These are phyloP conservation scores for Phrynocephalus guinanensis DNA, from an alignment of 2,797 vertebrate genomes.

Conservation along the genomic window DNA sequence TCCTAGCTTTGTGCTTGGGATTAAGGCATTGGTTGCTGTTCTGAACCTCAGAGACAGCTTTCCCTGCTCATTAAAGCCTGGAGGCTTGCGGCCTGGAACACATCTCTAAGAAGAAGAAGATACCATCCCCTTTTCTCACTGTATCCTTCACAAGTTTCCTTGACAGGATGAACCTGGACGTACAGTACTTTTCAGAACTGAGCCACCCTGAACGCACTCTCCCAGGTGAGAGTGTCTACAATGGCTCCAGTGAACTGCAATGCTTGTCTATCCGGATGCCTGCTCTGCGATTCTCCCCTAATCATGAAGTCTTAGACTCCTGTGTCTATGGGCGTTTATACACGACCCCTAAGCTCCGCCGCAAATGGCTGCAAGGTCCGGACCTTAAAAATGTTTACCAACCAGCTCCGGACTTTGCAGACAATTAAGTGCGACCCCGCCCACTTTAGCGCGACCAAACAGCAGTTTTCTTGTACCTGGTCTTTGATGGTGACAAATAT, in stretches of 20 bases:
- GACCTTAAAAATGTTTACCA: too few species aligned
- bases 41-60: background rate
- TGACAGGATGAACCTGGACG: background rate
- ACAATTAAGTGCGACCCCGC: too few species aligned
- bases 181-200: background rate
- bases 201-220: background rate
- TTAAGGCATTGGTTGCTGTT: background rate
- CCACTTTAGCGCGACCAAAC: too few species aligned
- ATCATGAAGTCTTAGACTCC: background rate
- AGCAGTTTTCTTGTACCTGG: too few species aligned
- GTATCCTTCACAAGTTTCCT: background rate
- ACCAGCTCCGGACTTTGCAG: too few species aligned
- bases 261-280: background rate
- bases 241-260: background rate
- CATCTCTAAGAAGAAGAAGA: background rate
- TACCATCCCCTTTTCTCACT: background rate
- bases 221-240: background rate
- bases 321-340: too few species aligned
- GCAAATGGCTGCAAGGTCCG: too few species aligned
- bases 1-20: rapidly evolving
- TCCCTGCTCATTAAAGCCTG: background rate
- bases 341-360: too few species aligned
- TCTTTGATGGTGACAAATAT: too few species aligned
- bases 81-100: background rate
- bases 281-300: background rate